Evolutionary conservation across 2,797 vertebrate species (phyloP).

Genomic region (Myotis findleyi): DNA sequence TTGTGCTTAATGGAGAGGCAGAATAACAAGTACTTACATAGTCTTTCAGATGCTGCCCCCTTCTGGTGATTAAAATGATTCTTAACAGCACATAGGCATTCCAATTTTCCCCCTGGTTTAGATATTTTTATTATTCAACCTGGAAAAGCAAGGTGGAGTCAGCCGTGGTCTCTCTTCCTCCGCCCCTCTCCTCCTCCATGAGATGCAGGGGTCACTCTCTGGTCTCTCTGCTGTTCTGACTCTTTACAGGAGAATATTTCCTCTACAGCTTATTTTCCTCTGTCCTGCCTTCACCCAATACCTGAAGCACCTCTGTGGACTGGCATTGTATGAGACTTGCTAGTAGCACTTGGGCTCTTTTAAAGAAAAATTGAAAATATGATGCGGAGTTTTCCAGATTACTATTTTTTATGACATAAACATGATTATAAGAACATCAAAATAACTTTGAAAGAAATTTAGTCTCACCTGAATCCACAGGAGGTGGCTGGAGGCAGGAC

Average conservation of each 20-base stretch:
- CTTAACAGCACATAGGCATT: neutral
- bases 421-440: neutral
- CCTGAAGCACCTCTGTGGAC: fast-evolving
- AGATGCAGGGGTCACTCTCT: neutral
- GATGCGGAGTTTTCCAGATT: neutral
- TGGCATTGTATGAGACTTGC: fast-evolving
- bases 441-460: neutral
- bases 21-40: neutral
- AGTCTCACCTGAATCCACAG: neutral
- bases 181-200: no score
- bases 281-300: neutral
- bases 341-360: neutral
- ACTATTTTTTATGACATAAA: neutral
- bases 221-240: neutral
- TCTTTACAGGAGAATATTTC: no score
- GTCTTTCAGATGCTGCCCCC: conserved; percentile 83
- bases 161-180: no score
- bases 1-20: neutral
- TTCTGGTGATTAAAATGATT: conserved; percentile 74
- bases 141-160: neutral
- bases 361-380: neutral
- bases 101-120: fast-evolving
- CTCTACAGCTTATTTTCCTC: fast-evolving
- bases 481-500: neutral
- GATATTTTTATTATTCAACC: neutral